These are phyloP conservation scores for Azemiops feae DNA, from an alignment of 2,113 vertebrate genomes.

Conservation along the genomic window DNA sequence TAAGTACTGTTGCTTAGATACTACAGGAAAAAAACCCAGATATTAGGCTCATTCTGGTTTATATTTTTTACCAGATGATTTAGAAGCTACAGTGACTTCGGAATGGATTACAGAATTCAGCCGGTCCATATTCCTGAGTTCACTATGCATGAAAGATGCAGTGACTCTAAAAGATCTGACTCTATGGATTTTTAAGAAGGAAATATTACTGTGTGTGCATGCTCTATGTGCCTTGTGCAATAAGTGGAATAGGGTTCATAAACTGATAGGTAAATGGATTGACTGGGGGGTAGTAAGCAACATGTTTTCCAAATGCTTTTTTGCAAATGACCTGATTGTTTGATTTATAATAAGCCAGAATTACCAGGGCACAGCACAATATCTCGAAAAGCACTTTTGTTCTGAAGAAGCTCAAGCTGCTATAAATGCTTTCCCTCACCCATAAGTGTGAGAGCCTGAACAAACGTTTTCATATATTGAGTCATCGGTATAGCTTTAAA, in stretches of 20 bases:
- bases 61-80: constrained; percentile 37
- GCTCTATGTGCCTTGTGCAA: not conserved
- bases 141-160: constrained; percentile 31
- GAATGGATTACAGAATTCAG: not conserved
- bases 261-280: not conserved
- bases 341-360: constrained; percentile 59
- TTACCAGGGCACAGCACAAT: constrained; percentile 20
- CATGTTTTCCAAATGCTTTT: constrained; percentile 45
- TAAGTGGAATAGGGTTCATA: not conserved
- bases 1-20: constrained; percentile 66
- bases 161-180: constrained; percentile 39
- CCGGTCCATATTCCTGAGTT: constrained; percentile 46
- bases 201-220: constrained; percentile 5
- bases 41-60: constrained; percentile 44
- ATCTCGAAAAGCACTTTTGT: constrained; percentile 20
- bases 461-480: constrained; percentile 68
- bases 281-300: not conserved
- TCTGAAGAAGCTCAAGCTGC: constrained; percentile 26
- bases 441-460: constrained; percentile 54
- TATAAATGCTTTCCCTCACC: constrained; percentile 40
- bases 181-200: constrained; percentile 2
- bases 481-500: constrained; percentile 67
- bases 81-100: constrained; percentile 31
- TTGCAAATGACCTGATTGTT: constrained; percentile 37
- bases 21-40: constrained; percentile 48